Conservation (phyloP, 1,140 invertebrate species). For the Aplysia californica region DNA sequence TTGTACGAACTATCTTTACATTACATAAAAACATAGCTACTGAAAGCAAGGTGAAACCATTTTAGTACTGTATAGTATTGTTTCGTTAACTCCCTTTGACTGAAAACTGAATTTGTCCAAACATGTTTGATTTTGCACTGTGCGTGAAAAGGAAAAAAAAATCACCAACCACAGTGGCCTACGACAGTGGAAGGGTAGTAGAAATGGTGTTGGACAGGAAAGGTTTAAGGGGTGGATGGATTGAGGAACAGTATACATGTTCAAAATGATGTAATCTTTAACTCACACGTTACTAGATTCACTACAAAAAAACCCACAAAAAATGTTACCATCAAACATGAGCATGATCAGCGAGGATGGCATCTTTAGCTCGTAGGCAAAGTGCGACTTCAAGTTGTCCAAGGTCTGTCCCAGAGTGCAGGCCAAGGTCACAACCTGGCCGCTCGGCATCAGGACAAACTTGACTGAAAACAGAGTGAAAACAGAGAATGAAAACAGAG, state of each 20-base stretch:
- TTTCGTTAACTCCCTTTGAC: neutral
- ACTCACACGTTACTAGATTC: too few species aligned
- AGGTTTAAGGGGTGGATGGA: too few species aligned
- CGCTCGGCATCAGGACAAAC: conserved; percentile 65
- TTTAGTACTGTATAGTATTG: neutral
- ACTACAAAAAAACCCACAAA: too few species aligned
- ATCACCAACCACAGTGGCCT: too few species aligned
- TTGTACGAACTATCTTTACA: neutral
- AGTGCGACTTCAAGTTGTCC: conserved; percentile 60
- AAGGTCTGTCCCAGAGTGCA: conserved; percentile 62
- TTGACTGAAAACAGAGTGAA: conserved; percentile 52
- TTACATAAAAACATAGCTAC: neutral
- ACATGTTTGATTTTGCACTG: too few species aligned
- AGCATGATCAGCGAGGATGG: conserved; percentile 57
- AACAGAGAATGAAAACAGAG: conserved; percentile 1
- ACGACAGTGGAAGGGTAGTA: too few species aligned
- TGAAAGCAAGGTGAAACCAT: neutral
- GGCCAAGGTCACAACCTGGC: conserved; percentile 64
- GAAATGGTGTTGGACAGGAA: too few species aligned
- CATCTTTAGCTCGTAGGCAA: conserved; percentile 65
- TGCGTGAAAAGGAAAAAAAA: too few species aligned
- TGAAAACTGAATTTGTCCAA: neutral
- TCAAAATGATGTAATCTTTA: too few species aligned
- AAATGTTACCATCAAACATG: conserved; percentile 64
- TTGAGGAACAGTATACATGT: too few species aligned